Evolutionary conservation across 2,888 invertebrate species (phyloP).

Genomic region (Chironomus riparius): DNA sequence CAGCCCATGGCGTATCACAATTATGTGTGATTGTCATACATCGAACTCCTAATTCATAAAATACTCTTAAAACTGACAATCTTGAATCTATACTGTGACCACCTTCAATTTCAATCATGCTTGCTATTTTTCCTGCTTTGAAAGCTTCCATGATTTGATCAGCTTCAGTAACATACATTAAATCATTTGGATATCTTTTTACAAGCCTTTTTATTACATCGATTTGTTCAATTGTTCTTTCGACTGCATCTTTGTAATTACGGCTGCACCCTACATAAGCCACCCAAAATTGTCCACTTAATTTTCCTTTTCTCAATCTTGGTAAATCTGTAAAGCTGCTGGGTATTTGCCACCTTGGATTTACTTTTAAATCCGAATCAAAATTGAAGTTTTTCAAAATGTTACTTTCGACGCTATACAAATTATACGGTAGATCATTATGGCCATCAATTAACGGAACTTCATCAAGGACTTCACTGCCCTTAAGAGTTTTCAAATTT

Average conservation of each 20-base stretch:
- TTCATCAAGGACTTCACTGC: conserved; percentile 22
- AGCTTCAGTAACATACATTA: conserved; percentile 40
- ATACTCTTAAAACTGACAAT: conserved; percentile 47
- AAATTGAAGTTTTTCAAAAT: conserved; percentile 41
- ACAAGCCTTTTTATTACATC: conserved; percentile 51
- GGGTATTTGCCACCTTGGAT: conserved; percentile 37
- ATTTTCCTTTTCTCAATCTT: conserved; percentile 44
- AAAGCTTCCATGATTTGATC: conserved; percentile 44
- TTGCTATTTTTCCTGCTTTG: conserved; percentile 46
- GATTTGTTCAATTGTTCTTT: conserved; percentile 50
- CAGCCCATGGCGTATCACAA: conserved; percentile 50
- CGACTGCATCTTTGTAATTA: conserved; percentile 49
- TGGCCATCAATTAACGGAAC: conserved; percentile 34
- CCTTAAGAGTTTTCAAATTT: background rate
- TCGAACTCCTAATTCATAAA: conserved; percentile 50
- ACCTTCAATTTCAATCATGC: conserved; percentile 52
- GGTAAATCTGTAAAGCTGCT: conserved; percentile 48
- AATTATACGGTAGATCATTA: conserved; percentile 45
- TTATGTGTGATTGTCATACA: conserved; percentile 54
- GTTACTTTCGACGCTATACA: conserved; percentile 40
- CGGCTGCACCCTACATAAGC: conserved; percentile 47
- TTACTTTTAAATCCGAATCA: conserved; percentile 37
- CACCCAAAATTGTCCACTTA: conserved; percentile 55
- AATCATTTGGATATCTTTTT: conserved; percentile 39
- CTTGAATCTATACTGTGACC: conserved; percentile 53